These are phyloP conservation scores for Phasianus colchicus DNA, from an alignment of 2,113 vertebrate species.

Conservation along the genomic window DNA sequence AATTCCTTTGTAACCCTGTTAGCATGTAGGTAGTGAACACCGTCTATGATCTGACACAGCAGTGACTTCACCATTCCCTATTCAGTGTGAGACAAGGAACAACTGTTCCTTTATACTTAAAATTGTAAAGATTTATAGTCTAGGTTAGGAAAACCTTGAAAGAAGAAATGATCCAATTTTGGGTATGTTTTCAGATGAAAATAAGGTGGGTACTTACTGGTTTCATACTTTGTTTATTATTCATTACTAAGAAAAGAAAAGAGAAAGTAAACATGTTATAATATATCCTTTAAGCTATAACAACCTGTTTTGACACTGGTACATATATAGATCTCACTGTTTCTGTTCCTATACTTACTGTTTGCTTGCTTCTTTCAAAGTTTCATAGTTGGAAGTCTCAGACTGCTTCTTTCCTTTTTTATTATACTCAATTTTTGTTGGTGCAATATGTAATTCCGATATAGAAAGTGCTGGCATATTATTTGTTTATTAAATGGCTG, in stretches of 20 bases:
- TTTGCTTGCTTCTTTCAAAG: not conserved
- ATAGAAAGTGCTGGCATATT: slow-evolving; percentile 10
- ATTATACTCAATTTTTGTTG: slow-evolving; percentile 7
- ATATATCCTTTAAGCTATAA: not conserved
- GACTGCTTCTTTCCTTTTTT: not conserved
- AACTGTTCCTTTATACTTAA: not conserved
- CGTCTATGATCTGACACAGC: slow-evolving; percentile 98
- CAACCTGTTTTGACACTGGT: not conserved
- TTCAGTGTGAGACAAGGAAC: not conserved
- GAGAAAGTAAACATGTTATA: not conserved
- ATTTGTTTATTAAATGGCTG: slow-evolving; percentile 49
- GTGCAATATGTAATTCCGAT: slow-evolving; percentile 11
- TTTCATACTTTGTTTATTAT: not conserved
- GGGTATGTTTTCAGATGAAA: not conserved
- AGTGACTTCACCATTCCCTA: slow-evolving; percentile 97
- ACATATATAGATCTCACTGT: not conserved
- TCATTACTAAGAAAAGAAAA: not conserved
- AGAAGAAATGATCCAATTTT: not conserved
- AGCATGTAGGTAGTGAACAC: slow-evolving; percentile 98
- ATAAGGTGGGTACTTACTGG: not conserved
- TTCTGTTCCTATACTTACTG: not conserved
- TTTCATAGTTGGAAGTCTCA: not conserved
- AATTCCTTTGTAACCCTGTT: slow-evolving; percentile 99
- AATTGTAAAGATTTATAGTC: not conserved
- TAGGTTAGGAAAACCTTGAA: not conserved